Evolutionary conservation across 2,113 vertebrate species (phyloP).

Genomic region (Tupaia tana): DNA sequence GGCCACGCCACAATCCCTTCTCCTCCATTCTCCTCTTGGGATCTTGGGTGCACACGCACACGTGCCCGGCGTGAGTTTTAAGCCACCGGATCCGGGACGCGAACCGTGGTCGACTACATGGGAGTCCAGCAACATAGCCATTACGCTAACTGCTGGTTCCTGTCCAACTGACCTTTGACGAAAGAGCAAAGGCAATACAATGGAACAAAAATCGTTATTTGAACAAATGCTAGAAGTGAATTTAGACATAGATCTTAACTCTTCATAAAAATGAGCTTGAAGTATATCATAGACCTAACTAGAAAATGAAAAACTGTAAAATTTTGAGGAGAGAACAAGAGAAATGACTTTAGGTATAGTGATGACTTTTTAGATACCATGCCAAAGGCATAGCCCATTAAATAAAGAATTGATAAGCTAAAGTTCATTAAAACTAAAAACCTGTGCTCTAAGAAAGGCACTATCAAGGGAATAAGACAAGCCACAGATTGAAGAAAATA

Average conservation of each 20-base stretch:
- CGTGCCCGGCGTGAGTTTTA: too few species aligned
- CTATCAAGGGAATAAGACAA: not conserved
- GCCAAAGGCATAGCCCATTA: not conserved
- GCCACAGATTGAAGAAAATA: not conserved
- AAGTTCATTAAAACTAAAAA: not conserved
- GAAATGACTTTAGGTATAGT: not conserved
- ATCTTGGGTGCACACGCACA: too few species aligned
- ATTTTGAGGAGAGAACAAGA: not conserved
- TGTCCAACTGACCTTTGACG: not conserved
- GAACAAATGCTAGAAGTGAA: not conserved
- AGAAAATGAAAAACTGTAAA: not conserved
- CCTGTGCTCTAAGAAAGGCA: not conserved
- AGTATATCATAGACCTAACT: not conserved
- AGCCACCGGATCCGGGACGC: too few species aligned
- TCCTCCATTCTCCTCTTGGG: too few species aligned
- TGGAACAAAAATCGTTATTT: not conserved
- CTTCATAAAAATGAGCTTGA: not conserved
- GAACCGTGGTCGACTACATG: too few species aligned
- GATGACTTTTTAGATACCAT: not conserved
- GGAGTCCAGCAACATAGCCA: too few species aligned
- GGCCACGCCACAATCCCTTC: too few species aligned
- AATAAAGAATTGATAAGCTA: not conserved
- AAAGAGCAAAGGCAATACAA: not conserved
- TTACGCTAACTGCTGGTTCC: too few species aligned
- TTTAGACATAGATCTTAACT: not conserved